Conservation (phyloP, 2,113 vertebrate species). For the Psilopogon haemacephalus region DNA sequence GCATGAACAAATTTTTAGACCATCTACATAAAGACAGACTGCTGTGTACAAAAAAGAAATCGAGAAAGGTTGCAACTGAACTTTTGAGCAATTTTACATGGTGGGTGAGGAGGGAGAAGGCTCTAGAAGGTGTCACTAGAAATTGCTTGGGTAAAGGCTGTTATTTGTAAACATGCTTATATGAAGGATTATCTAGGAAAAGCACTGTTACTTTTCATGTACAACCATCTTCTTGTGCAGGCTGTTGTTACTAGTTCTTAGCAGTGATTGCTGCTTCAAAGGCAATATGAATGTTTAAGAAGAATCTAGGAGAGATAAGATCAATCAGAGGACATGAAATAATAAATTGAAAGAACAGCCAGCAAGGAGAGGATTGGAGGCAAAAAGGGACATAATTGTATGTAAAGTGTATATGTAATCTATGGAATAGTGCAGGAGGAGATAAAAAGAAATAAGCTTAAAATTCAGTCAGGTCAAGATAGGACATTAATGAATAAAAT, state of each 20-base stretch:
- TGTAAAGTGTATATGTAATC: not conserved
- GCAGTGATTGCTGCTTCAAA: not conserved
- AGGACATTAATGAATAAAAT: not conserved
- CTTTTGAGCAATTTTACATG: not conserved
- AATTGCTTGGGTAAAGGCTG: not conserved
- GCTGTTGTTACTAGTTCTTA: not conserved
- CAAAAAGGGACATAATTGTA: not conserved
- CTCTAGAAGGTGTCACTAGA: not conserved
- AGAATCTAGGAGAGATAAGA: not conserved
- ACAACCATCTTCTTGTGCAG: not conserved
- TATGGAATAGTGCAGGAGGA: not conserved
- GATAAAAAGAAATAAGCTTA: not conserved
- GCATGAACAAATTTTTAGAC: not conserved
- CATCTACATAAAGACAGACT: not conserved
- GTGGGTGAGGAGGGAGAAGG: not conserved
- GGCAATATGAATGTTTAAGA: not conserved
- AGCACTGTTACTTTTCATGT: not conserved
- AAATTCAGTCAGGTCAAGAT: not conserved
- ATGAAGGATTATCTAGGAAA: not conserved
- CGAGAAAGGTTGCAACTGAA: not conserved
- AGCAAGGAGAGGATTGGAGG: not conserved
- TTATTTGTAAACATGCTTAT: not conserved
- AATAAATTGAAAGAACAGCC: not conserved
- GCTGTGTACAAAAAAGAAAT: not conserved
- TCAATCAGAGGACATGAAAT: not conserved